Percentiles rank a stretch among this genome's conserved stretches.
These are phyloP conservation scores for Cosmorhoe ocellata DNA, from an alignment of 2,888 invertebrate species.

Conservation along the genomic window DNA sequence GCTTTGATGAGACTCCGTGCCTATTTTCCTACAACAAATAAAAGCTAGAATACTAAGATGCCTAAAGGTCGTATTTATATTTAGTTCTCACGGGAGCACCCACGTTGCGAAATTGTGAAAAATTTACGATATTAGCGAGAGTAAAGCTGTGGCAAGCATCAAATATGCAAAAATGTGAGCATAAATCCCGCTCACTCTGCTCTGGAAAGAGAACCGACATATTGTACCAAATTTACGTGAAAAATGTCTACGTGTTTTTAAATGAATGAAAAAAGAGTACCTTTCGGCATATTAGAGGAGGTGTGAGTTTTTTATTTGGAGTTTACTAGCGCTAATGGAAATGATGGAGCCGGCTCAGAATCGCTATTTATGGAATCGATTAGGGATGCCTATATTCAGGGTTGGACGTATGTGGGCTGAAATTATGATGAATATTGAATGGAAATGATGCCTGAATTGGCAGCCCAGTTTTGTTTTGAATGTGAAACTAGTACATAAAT, in stretches of 20 bases:
- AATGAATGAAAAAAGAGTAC: constrained; percentile 13
- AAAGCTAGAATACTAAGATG: background rate
- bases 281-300: background rate
- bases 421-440: too few species aligned
- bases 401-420: too few species aligned
- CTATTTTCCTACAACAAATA: background rate
- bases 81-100: background rate
- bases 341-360: too few species aligned
- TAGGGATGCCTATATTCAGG: too few species aligned
- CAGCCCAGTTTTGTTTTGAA: too few species aligned
- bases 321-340: too few species aligned
- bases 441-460: too few species aligned
- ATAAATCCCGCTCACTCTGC: constrained; percentile 32
- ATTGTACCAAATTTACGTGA: constrained; percentile 23
- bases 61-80: background rate
- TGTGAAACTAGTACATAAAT: too few species aligned
- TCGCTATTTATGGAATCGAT: too few species aligned
- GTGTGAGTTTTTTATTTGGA: background rate
- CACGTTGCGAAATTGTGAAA: constrained; percentile 14
- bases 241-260: constrained; percentile 21
- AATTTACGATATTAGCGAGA: constrained; percentile 22
- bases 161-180: constrained; percentile 32
- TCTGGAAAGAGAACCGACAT: constrained; percentile 22
- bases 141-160: constrained; percentile 24
- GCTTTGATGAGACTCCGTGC: constrained; percentile 1